phyloP scores from a whole-genome alignment of 2,888 invertebrate species.

The Lamellibrachia satsuma region DNA sequence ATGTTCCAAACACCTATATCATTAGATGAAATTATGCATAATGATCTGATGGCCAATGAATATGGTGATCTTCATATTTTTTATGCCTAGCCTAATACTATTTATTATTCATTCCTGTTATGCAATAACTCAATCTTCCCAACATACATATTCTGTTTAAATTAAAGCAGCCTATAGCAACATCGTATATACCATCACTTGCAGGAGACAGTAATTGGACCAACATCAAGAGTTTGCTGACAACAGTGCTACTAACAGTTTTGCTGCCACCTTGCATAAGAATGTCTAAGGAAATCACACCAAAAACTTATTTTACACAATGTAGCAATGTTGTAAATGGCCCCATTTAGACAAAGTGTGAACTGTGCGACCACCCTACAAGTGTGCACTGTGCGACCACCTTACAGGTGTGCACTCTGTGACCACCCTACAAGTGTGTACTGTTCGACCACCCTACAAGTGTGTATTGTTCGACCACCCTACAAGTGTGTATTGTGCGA shows the following conservation, averaged over 20 bases:
- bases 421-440: no score
- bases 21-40: background rate
- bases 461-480: no score
- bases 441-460: no score
- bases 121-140: background rate
- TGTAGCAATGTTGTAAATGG: no score
- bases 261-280: background rate
- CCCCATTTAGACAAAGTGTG: no score
- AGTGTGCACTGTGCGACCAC: no score
- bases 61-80: background rate
- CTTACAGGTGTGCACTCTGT: no score
- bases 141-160: background rate
- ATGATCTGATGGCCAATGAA: background rate
- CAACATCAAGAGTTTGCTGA: background rate
- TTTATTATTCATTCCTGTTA: background rate
- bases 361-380: no score
- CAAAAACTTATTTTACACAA: background rate
- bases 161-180: background rate
- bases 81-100: background rate
- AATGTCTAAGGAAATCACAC: background rate
- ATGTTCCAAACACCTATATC: background rate
- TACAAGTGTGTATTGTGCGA: no score
- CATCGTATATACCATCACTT: background rate
- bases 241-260: background rate
- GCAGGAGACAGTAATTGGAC: background rate